Percentiles rank a stretch among this genome's conserved stretches.
Evolutionary conservation across 2,113 vertebrate genomes (phyloP).

Genomic region (Chrysochloris asiatica): DNA sequence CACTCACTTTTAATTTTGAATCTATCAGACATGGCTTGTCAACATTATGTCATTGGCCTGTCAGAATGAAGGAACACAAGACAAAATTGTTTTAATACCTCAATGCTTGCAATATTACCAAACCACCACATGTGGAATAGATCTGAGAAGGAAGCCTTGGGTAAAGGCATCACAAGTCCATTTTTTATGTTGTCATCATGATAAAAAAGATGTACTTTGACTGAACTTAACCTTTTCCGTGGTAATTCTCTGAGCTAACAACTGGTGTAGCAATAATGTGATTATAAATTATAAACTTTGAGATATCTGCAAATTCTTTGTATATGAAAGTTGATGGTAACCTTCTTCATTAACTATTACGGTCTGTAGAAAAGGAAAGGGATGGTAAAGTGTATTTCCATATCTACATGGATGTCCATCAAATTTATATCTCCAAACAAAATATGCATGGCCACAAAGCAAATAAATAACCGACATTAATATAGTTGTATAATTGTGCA

Average conservation of each 20-base stretch:
- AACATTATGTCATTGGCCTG: slow-evolving; percentile 58
- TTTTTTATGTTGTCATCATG: slow-evolving; percentile 54
- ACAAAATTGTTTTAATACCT: slow-evolving; percentile 73
- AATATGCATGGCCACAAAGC: neutral
- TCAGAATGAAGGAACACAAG: slow-evolving; percentile 65
- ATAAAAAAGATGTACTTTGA: slow-evolving; percentile 34
- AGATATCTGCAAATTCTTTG: neutral
- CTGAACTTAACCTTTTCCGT: neutral
- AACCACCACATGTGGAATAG: neutral
- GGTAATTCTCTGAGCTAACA: neutral
- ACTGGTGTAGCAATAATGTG: neutral
- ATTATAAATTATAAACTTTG: neutral
- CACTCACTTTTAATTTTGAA: slow-evolving; percentile 61
- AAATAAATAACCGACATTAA: too few relatives aligned
- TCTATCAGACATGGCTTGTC: slow-evolving; percentile 58
- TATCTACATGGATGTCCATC: fast-evolving
- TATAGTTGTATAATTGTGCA: neutral
- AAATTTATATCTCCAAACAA: neutral
- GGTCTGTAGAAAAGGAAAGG: neutral
- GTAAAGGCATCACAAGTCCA: neutral
- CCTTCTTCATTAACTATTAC: neutral
- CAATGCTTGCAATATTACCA: slow-evolving; percentile 44
- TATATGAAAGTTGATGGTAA: neutral
- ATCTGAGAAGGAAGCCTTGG: slow-evolving; percentile 30
- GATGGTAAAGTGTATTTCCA: neutral